Evolutionary conservation across 2,113 vertebrate genomes (phyloP), one percentile per base, ranked within the genome.

Genomic region (Myodes glareolus): DNA sequence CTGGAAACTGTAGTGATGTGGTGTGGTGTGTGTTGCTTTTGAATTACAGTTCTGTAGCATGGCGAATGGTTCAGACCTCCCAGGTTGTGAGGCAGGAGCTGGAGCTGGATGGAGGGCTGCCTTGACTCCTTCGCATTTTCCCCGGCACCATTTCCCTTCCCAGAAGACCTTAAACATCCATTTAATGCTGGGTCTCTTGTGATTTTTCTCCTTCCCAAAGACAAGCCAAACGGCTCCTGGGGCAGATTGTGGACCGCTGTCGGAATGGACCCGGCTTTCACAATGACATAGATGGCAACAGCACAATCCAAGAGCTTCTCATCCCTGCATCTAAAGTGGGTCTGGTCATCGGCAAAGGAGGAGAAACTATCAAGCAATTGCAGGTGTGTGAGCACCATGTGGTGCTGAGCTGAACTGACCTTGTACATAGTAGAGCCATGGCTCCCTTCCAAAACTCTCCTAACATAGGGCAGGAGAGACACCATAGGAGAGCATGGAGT

Each of bases 261-360:
- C 99, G 99, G 96, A 99, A 99, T 2, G 99, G 99, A 39, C 99
- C 99, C 0, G 99, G 99, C 97, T 99, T 99, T 96, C 99, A 99
- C 97, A 99, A 97, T 29, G 99, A 99, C 92, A 98, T 99, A 95
- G 99, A 99, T 27, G 98, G 99, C 96, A 99, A 98, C 98, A 99
- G 99, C 96, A 99, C 99, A 0, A 97, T 99, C 98, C 99, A 99
- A 93, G 99, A 99, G 98, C 99, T 99, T 96, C 99, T 99, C 29
- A 99, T 99, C 98, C 99, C 99, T 0, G 99, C 99, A 58, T 99
- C 99, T 91, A 99, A 99, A 99, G 99, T 99, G 75, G 99, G 99
- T 63, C 99, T 99, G 97, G 99, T 99, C 98, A 99, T 99, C 72
- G 99, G 99, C 98, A 99, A 99, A 98, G 99, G 99, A 97, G 99